Evolutionary conservation across 1,140 invertebrate species (phyloP), one percentile per base, ranked within the genome.

Genomic region (Drosophila kepulauana): DNA sequence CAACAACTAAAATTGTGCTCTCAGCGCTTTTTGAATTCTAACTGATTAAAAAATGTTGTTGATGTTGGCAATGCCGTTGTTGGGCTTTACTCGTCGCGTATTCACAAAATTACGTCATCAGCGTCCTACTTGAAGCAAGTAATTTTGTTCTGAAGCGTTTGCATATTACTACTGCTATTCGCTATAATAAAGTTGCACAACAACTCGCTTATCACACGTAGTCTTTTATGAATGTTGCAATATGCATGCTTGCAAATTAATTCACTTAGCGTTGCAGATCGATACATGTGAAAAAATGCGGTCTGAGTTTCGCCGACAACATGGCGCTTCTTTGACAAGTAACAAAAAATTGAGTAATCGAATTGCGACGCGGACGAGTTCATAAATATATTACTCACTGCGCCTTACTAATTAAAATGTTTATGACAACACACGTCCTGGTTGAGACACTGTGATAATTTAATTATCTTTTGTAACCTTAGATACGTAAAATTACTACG

Each of bases 101-200:
- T 52, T 75, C 68, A 68, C 48, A 62, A 63, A 82, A 88, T 88
- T 88, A 88, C 84, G 84, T 88, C 84, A 88, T 88, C 84, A 82
- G 84, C 84, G 84, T 84, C 84, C 84, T 78, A 87, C 79, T 84
- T 75, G 71, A 62, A 62, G 56, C 11, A 56, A 56, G 57, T 68
- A 56, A 46, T 48, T 74, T 69, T 43, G 20, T 41, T 38, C 13
- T 30, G 30, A 5, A 45, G 58, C 35, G 20, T 52, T 64, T 57
- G 15, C 16, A 25, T 45, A 30, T 35, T 2, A 49, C 16, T 41
- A 58, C 16, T 30, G 8, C 13, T 30, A 25, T 25, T 25, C 20
- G n/a, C 20, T 43, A 43, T 41, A 35, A 43, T 41, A 35, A 41
- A 25, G 49, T 68, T 54, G 48, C 49, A 61, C 48, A 48, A 61